Evolutionary conservation across 2,888 invertebrate genomes (phyloP).

Genomic region (Folsomia candida): DNA sequence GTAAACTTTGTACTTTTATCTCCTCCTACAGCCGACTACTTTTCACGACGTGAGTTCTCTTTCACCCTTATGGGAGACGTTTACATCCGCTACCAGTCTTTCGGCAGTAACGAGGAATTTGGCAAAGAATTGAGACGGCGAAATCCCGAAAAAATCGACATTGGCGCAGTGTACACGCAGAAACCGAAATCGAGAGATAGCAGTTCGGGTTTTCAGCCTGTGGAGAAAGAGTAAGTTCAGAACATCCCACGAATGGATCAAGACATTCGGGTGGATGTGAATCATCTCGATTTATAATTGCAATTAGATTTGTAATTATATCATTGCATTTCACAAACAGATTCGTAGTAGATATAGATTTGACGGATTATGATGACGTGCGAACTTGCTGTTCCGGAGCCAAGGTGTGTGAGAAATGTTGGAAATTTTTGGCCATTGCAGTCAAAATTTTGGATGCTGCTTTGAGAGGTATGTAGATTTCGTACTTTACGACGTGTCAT

Average conservation of each 20-base stretch:
- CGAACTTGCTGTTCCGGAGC: constrained; percentile 87
- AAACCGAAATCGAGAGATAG: constrained; percentile 60
- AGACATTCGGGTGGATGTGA: no score
- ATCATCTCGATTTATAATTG: no score
- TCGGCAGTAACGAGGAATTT: constrained; percentile 73
- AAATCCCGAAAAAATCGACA: constrained; percentile 90
- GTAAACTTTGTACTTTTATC: not conserved
- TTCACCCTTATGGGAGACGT: constrained; percentile 91
- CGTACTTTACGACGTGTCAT: no score
- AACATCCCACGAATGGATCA: no score
- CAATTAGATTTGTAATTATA: not conserved
- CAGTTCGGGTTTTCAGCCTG: constrained; percentile 58
- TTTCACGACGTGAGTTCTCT: constrained; percentile 83
- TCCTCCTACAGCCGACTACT: constrained; percentile 56
- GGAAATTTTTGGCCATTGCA: constrained; percentile 94
- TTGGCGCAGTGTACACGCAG: constrained; percentile 79
- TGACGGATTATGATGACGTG: constrained; percentile 98
- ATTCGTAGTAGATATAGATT: constrained; percentile 97
- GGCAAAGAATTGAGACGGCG: constrained; percentile 74
- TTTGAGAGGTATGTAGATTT: constrained; percentile 68
- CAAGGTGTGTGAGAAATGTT: constrained; percentile 89
- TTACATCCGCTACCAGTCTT: constrained; percentile 86
- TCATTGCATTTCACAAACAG: constrained; percentile 16
- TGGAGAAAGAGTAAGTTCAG: constrained; percentile 69
- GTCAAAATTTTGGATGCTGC: constrained; percentile 83